A percentile compares a stretch with the other conserved stretches of the same genome.
These are phyloP conservation scores for Epsilonema sp. DNA, from an alignment of 2,888 invertebrate species.

Conservation along the genomic window DNA sequence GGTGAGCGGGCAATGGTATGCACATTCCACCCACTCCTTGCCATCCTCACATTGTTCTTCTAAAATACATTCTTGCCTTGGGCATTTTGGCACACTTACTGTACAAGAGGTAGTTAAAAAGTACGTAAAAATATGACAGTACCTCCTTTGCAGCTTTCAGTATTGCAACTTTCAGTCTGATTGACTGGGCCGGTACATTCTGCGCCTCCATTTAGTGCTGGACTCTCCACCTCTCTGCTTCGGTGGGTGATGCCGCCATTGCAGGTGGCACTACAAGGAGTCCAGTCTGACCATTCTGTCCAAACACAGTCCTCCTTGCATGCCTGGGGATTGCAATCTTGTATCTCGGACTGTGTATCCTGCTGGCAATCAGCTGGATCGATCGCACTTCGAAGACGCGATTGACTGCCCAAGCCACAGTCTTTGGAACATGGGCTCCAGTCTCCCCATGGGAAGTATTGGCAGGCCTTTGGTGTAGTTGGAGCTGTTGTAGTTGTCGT, in stretches of 20 bases:
- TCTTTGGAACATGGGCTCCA: background rate
- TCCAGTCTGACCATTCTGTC: conserved; percentile 1
- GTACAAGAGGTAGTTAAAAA: no score
- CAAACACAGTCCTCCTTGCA: background rate
- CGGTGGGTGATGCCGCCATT: conserved; percentile 1
- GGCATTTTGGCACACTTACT: background rate
- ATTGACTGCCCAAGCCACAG: conserved; percentile 1
- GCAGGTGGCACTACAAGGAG: background rate
- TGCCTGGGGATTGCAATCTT: conserved; percentile 1
- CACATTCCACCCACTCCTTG: conserved; percentile 2
- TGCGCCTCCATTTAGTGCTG: background rate
- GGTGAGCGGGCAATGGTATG: background rate
- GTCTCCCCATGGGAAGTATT: background rate
- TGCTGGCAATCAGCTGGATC: background rate
- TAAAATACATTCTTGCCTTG: background rate
- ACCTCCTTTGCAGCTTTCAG: background rate
- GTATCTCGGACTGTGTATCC: background rate
- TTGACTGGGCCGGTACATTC: background rate
- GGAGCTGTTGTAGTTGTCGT: background rate
- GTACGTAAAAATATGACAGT: no score
- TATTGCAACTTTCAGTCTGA: background rate
- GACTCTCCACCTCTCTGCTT: background rate
- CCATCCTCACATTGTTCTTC: background rate
- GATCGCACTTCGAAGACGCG: background rate
- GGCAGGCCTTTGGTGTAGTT: background rate